Base-by-base conservation (phyloP, 2,888 invertebrate genomes). In the Agapostemon virescens region DNA sequence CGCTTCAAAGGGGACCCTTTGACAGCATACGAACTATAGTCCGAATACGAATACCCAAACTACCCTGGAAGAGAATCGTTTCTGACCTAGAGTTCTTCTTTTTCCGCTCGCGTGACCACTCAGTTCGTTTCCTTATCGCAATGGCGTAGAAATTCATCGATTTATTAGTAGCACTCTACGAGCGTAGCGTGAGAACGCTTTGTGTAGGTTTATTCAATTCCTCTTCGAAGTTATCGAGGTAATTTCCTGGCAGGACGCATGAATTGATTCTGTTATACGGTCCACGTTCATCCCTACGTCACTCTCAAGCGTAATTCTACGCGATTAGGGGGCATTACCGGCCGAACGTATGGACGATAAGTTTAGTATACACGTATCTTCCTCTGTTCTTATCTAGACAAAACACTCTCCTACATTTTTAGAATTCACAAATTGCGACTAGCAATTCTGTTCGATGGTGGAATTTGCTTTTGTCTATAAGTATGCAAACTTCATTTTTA, bases 1-100 rank as follows among this genome's bases (percentile, higher is more conserved):
- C 68, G 79, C 74, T 77, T 49, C 33, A 69, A 55, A 66, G 20
- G 63, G 40, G 58, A 69, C 55, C 70, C 70, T 67, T 69, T 55
- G 67, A 11, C 20, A 36, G n/a, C 45, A 33, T 63, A 67, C 64
- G 64, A 71, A 42, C 71, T 49, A 11, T 49, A 52, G 3, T 63
- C 42, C 58, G 49, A 45, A 71, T 61, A 70, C 33, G 67, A 67
- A 70, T 66, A 52, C 30, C 64, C 69, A 36, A 49, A 20, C 7
- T 33, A 72, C 33, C 9, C 17, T 30, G 26, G 66, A 9, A n/a
- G 15, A 72, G 23, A 4, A 36, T 63, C 64, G n/a, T 42, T 66
- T 26, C 69, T 33, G 55, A 2, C 13, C 38, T 0, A 30, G 40
- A 2, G 11, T 2, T 38, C 36, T 17, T 55, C 26, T 49, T 61